Base-by-base conservation (phyloP, 2,797 vertebrate genomes). In the Myioborus miniatus region DNA sequence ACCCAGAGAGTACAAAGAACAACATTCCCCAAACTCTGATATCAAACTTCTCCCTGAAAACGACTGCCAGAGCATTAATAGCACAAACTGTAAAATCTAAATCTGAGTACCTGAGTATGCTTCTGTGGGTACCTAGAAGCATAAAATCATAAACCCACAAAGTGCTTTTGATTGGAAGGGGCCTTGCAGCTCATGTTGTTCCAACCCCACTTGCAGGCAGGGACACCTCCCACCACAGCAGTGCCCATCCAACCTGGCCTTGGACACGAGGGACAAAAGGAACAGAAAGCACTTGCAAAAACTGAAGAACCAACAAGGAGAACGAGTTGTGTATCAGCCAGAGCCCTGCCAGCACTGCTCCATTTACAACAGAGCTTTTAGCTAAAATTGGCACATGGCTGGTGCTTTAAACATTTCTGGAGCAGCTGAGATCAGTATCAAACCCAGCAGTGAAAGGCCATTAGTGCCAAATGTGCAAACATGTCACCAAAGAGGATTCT, bases 401-500 rank as follows among this genome's bases (percentile, higher is more conserved):
- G 56, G 67, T 27, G 36, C 83, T 89, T 77, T 50, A 39, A 62
- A 41, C 34, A 46, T 37, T 70, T 49, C 68, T 8, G 3, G 29
- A 91, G 68, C 87, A 67, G 37, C 2, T 52, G 52, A 87, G 53
- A 76, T 60, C 34, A 21, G 63, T 43, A 74, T 56, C 32, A 69
- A 83, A 58, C 4, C 27, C n/a, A n/a, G 32, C 47, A 82, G 41
- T 3, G 4, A 78, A 89, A 82, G 55, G 78, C 43, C 9, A 18
- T 53, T 36, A 64, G 60, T 62, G 20, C 37, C 39, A 29, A 46
- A 84, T 23, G 43, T 5, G 80, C 60, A 76, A 81, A 68, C 8
- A 8, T 64, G 29, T 72, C 79, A 94, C 83, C 87, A 91, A 49
- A 55, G 62, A 81, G 85, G 86, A 37, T 95, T 79, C 52, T 95